phyloP scores from a whole-genome alignment of 2,113 vertebrate genomes.

The Sorex araneus region DNA sequence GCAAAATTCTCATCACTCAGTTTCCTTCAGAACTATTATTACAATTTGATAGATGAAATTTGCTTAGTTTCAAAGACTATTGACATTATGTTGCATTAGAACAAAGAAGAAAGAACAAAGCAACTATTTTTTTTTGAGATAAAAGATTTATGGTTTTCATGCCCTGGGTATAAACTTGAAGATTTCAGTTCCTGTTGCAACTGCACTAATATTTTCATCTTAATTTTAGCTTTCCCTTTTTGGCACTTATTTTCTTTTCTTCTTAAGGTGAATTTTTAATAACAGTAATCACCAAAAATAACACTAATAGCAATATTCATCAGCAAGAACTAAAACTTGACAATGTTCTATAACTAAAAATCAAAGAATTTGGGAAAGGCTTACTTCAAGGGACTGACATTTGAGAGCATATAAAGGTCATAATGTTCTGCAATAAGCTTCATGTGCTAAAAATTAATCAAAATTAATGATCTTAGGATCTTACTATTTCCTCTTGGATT shows the following conservation, averaged over 20 bases:
- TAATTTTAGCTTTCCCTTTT: background rate
- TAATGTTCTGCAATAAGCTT: background rate
- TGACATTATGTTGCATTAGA: slow-evolving; percentile 16
- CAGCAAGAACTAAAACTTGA: background rate
- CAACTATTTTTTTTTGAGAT: slow-evolving; percentile 1
- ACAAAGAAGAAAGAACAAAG: slow-evolving; percentile 60
- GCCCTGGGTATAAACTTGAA: background rate
- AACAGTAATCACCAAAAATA: background rate
- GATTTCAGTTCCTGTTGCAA: background rate
- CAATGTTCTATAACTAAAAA: background rate
- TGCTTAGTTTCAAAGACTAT: background rate
- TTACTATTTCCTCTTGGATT: slow-evolving; percentile 24
- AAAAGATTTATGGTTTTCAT: slow-evolving; percentile 3
- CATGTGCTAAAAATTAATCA: background rate
- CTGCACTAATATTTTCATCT: background rate
- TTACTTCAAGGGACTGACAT: background rate
- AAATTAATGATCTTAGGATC: background rate
- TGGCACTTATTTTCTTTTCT: background rate
- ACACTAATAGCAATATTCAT: background rate
- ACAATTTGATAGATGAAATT: slow-evolving; percentile 41
- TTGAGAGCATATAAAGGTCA: background rate
- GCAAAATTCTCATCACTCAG: slow-evolving; percentile 44
- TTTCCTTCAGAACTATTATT: background rate
- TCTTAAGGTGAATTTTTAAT: background rate
- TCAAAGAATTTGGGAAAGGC: background rate